A percentile compares a stretch with the other conserved stretches of the same genome.
These are phyloP conservation scores for Gallinago paraguaiae DNA, from an alignment of 2,113 vertebrate genomes.

Conservation along the genomic window DNA sequence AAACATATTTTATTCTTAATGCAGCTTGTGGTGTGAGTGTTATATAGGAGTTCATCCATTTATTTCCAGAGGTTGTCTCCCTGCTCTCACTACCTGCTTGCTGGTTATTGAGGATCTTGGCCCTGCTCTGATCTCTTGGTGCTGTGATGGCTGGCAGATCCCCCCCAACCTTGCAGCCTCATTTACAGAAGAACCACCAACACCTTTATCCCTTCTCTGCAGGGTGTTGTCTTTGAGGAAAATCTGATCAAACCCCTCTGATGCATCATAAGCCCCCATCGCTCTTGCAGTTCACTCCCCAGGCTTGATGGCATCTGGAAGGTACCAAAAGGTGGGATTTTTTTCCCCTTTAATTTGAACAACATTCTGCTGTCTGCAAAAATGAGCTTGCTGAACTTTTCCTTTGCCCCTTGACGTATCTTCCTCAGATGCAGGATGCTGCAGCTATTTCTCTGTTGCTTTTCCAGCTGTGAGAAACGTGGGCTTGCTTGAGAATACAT, in stretches of 20 bases:
- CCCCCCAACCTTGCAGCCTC: background rate
- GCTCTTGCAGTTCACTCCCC: background rate
- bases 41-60: background rate
- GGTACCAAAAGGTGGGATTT: background rate
- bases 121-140: background rate
- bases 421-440: background rate
- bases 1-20: background rate
- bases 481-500: background rate
- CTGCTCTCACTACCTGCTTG: background rate
- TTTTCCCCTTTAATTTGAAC: background rate
- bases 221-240: background rate
- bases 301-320: background rate
- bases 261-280: background rate
- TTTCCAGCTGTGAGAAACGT: background rate
- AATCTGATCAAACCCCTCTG: background rate
- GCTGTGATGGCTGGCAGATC: too few species aligned
- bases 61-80: background rate
- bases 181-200: background rate
- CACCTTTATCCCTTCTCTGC: background rate
- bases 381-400: background rate
- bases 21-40: accelerated
- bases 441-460: background rate
- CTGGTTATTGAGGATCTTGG: background rate
- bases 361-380: background rate
- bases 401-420: background rate